Evolutionary conservation across 2,797 vertebrate species (phyloP).

Genomic region (Hyperoplus lanceolatus): DNA sequence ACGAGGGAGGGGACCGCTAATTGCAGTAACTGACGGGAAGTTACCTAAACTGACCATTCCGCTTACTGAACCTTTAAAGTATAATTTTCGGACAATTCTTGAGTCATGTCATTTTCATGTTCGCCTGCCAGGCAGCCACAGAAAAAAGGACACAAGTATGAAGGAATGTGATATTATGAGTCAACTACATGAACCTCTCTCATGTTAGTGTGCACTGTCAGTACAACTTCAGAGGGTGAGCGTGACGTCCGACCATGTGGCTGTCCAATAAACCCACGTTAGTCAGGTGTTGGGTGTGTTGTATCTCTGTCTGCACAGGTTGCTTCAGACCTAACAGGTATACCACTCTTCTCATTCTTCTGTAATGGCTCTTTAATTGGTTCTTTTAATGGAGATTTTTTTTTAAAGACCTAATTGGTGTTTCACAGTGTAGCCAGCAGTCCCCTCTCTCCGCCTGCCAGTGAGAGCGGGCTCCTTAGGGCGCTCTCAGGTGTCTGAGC

Average conservation of each 20-base stretch:
- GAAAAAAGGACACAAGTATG: neutral
- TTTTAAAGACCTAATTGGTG: slow-evolving; percentile 66
- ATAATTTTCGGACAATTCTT: neutral
- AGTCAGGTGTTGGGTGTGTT: slow-evolving; percentile 24
- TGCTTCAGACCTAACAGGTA: slow-evolving; percentile 53
- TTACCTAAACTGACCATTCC: no score
- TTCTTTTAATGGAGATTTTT: slow-evolving; percentile 62
- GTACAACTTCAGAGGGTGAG: slow-evolving; percentile 12
- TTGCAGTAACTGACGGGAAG: no score
- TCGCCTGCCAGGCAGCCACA: neutral
- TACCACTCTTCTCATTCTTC: slow-evolving; percentile 58
- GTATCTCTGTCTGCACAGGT: slow-evolving; percentile 37
- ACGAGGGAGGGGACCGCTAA: no score
- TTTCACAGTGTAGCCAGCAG: slow-evolving; percentile 64
- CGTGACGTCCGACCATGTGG: slow-evolving; percentile 21
- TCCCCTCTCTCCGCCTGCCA: slow-evolving; percentile 53
- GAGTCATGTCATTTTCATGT: neutral
- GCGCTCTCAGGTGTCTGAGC: slow-evolving; percentile 83
- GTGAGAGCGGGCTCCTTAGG: slow-evolving; percentile 64
- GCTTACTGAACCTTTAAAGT: neutral
- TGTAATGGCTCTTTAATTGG: slow-evolving; percentile 75
- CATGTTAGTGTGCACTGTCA: slow-evolving; percentile 20
- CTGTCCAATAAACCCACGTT: neutral
- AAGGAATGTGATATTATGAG: neutral
- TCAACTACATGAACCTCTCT: neutral